Conservation (phyloP, 2,888 invertebrate genomes). For the Stenichneumon culpator region DNA sequence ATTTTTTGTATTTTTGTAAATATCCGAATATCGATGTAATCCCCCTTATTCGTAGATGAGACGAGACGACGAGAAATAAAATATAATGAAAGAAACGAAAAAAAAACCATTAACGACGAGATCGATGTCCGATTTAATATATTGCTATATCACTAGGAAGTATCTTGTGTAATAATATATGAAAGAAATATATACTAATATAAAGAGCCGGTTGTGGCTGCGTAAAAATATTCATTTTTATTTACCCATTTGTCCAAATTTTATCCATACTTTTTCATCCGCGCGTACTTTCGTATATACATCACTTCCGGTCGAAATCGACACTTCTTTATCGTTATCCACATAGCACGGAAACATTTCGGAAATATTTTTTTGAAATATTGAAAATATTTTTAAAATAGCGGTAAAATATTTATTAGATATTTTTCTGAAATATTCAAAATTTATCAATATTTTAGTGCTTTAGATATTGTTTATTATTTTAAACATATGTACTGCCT, state of each 20-base stretch:
- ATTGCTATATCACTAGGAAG: slow-evolving; percentile 71
- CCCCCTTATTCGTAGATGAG: slow-evolving; percentile 36
- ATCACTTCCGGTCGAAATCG: too few species aligned
- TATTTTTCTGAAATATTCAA: too few species aligned
- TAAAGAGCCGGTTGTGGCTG: neutral
- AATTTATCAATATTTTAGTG: too few species aligned
- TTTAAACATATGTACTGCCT: too few species aligned
- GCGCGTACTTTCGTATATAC: too few species aligned
- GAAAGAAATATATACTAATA: slow-evolving; percentile 57
- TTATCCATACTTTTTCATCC: neutral
- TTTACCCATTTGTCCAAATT: neutral
- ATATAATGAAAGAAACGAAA: neutral
- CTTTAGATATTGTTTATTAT: too few species aligned
- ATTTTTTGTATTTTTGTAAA: slow-evolving; percentile 85
- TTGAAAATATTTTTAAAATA: too few species aligned
- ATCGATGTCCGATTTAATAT: slow-evolving; percentile 74
- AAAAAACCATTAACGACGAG: slow-evolving; percentile 19
- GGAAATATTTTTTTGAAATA: too few species aligned
- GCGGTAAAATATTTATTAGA: too few species aligned
- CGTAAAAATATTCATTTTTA: neutral
- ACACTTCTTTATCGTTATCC: too few species aligned
- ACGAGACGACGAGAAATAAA: slow-evolving; percentile 13
- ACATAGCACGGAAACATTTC: too few species aligned
- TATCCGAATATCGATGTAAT: slow-evolving; percentile 74
- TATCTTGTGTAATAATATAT: slow-evolving; percentile 69